A percentile compares a stretch with the other conserved stretches of the same genome.
Evolutionary conservation across 2,888 invertebrate species (phyloP).

Genomic region (Pseudanteris insignis): DNA sequence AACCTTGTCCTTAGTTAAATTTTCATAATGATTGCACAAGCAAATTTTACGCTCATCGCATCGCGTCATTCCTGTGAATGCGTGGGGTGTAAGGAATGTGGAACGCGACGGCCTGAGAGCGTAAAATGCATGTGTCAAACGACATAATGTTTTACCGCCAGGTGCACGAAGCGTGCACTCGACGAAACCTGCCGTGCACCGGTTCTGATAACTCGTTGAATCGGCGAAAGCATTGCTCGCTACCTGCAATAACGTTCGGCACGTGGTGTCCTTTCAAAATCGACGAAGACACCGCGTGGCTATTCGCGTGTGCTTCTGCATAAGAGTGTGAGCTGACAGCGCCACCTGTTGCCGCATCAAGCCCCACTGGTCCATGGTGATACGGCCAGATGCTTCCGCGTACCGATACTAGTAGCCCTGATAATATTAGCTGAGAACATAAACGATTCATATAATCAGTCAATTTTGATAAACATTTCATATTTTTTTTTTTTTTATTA

Average conservation of each 20-base stretch:
- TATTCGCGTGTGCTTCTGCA: slow-evolving; percentile 30
- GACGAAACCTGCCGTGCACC: slow-evolving; percentile 7
- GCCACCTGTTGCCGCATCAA: slow-evolving; percentile 51
- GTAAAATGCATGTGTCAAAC: no score
- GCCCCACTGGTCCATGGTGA: slow-evolving; percentile 46
- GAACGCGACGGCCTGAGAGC: slow-evolving; percentile 15
- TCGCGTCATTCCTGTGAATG: slow-evolving; percentile 18
- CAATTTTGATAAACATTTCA: not conserved
- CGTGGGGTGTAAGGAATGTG: slow-evolving; percentile 29
- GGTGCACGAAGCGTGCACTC: no score
- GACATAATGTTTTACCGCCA: not conserved
- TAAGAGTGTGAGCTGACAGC: slow-evolving; percentile 41
- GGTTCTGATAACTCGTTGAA: slow-evolving; percentile 6
- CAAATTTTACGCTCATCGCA: slow-evolving; percentile 16
- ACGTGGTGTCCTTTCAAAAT: slow-evolving; percentile 42
- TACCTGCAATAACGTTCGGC: slow-evolving; percentile 34
- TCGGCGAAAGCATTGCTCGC: slow-evolving; percentile 10
- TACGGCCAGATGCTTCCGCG: slow-evolving; percentile 51
- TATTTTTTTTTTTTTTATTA: not conserved
- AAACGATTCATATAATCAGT: not conserved
- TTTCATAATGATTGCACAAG: slow-evolving; percentile 23
- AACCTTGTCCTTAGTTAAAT: slow-evolving; percentile 33
- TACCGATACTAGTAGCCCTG: slow-evolving; percentile 35
- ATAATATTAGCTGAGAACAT: slow-evolving; percentile 27
- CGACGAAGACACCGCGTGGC: slow-evolving; percentile 37